phyloP scores from a whole-genome alignment of 2,888 invertebrate species.

The Hermaeophaga mercurialis region DNA sequence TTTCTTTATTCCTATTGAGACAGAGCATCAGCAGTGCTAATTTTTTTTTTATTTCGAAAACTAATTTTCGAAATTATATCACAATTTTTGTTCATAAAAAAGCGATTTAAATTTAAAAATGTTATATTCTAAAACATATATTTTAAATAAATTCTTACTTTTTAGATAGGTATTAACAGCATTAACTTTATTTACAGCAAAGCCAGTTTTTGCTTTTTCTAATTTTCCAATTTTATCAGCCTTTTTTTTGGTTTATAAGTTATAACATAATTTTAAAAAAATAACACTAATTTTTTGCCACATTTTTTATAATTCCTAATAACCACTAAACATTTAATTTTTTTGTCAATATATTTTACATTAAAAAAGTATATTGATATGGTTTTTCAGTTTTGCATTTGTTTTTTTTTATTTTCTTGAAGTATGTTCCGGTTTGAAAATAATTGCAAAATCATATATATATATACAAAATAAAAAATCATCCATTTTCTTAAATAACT shows the following conservation, averaged over 20 bases:
- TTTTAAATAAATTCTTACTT: neutral
- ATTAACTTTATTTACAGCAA: conserved; percentile 17
- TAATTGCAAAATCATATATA: conserved; percentile 9
- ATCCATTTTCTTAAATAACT: too few relatives aligned
- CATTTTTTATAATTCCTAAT: conserved; percentile 20
- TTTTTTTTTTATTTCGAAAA: conserved; percentile 6
- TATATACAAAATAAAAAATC: too few relatives aligned
- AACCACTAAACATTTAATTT: conserved; percentile 27
- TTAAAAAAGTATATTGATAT: conserved; percentile 9
- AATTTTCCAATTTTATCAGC: conserved; percentile 25
- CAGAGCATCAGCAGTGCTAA: neutral
- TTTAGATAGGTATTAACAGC: conserved; percentile 10
- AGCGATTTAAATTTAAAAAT: neutral
- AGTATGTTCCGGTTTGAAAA: conserved; percentile 5
- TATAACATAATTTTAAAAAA: conserved; percentile 26
- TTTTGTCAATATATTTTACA: conserved; percentile 8
- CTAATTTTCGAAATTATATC: conserved; percentile 1
- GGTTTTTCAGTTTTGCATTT: conserved; percentile 12
- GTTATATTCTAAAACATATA: neutral
- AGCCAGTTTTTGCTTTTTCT: conserved; percentile 17
- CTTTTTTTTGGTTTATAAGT: conserved; percentile 23
- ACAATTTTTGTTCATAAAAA: conserved; percentile 18
- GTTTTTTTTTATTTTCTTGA: conserved; percentile 7
- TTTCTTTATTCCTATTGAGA: neutral
- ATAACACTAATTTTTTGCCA: conserved; percentile 22